Evolutionary conservation across 1,140 invertebrate species (phyloP).

Genomic region (Zaprionus camerounensis): DNA sequence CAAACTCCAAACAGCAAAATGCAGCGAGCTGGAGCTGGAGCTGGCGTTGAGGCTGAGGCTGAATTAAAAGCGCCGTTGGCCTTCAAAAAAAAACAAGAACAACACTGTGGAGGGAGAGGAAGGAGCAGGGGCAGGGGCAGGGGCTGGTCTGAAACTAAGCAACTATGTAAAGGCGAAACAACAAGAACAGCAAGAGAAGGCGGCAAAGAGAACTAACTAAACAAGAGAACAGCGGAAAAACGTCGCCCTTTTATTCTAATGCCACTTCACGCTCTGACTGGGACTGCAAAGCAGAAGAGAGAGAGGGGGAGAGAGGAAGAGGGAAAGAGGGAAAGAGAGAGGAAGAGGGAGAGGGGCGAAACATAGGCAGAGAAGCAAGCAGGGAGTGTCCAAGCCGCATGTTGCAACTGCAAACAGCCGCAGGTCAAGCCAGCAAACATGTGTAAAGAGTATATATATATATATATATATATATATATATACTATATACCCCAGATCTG

Average conservation of each 20-base stretch:
- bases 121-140: not conserved
- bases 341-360: not conserved
- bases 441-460: not conserved
- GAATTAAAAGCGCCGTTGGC: constrained; percentile 61
- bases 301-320: not conserved
- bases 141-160: constrained; percentile 63
- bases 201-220: not conserved
- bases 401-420: constrained; percentile 1
- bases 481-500: not conserved
- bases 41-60: constrained; percentile 37
- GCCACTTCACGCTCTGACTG: constrained; percentile 65
- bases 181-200: constrained; percentile 7
- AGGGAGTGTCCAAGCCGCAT: not conserved
- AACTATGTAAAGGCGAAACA: constrained; percentile 58
- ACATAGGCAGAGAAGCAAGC: not conserved
- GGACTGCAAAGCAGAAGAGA: constrained; percentile 11
- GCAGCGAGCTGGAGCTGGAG: constrained; percentile 45
- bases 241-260: constrained; percentile 76
- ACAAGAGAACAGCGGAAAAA: constrained; percentile 54
- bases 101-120: constrained; percentile 3
- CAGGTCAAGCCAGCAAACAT: not conserved
- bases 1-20: constrained; percentile 36
- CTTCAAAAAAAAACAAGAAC: constrained; percentile 37
- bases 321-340: not conserved
- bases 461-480: not conserved